Base-by-base conservation (phyloP, 2,113 vertebrate genomes). In the Tragelaphus buxtoni region DNA sequence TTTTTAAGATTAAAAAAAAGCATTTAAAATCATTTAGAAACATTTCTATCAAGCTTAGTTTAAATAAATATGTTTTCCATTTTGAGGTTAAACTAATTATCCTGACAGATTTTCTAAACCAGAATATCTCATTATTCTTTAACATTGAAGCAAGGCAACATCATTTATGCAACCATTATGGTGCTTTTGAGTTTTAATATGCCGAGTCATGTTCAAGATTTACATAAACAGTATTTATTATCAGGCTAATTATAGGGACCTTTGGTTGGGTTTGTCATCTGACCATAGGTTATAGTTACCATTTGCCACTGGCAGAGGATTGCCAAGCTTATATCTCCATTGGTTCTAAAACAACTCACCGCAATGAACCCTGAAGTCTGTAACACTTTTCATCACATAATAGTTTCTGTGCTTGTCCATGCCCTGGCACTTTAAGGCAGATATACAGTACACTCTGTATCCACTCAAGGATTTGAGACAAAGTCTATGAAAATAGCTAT, bases 401-500 rank as follows among this genome's bases (percentile, higher is more conserved):
- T 69, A 56, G 60, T 60, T 49, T 24, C 81, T 28, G 35, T 56
- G 30, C 92, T 92, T 95, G 49, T 92, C 92, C 42, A 39, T 47
- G 95, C 63, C 94, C 61, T 47, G 80, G n/a, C 58, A 88, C 72
- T 42, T 96, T 61, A 42, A 92, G 84, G 93, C 28, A 97, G 65
- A 96, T 88, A 85, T 17, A 60, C 90, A 81, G 28, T 55, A 79
- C 39, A 63, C 45, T 76, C 61, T 84, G 47, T 35, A 96, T 77
- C 76, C 90, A 92, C 65, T 94, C 94, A 96, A 97, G 88, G 28
- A 92, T 85, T 92, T n/a, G 30, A 96, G 90, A 94, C 90, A 94
- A 96, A 88, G 61, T 82, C 84, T 95, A 92, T 96, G 84, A 92
- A 96, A 95, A 51, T 92, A 60, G 69, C 92, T 95, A 97, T 96